phyloP scores from a whole-genome alignment of 2,113 vertebrate species.

The Odontophorus gujanensis region DNA sequence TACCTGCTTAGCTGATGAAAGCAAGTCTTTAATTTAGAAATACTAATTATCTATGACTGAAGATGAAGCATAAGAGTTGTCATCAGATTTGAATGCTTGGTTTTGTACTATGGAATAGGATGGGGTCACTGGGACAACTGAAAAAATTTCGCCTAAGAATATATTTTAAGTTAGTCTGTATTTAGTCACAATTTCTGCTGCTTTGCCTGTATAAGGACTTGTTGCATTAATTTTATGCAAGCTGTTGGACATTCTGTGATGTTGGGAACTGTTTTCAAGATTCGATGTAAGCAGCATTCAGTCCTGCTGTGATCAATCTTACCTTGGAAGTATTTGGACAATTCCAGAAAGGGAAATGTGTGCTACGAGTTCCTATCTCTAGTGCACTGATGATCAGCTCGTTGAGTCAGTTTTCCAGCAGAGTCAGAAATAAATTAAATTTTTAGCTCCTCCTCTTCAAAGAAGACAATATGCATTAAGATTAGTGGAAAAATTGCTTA shows the following conservation, averaged over 20 bases:
- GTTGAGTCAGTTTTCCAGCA: background rate
- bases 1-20: background rate
- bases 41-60: background rate
- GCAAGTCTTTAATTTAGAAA: background rate
- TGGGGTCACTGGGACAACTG: fast-evolving
- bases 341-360: background rate
- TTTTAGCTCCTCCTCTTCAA: background rate
- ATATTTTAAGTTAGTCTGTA: background rate
- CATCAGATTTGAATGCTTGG: background rate
- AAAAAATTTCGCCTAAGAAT: background rate
- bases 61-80: background rate
- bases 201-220: background rate
- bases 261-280: background rate
- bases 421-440: background rate
- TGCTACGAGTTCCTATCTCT: background rate
- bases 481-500: background rate
- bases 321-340: background rate
- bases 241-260: background rate
- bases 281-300: background rate
- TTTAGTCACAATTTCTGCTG: background rate
- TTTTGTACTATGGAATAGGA: background rate
- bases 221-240: background rate
- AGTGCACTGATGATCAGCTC: background rate
- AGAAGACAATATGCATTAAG: background rate
- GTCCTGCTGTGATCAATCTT: background rate